These are phyloP conservation scores for Bombus soroeensis DNA, from an alignment of 1,140 invertebrate genomes.

Conservation along the genomic window DNA sequence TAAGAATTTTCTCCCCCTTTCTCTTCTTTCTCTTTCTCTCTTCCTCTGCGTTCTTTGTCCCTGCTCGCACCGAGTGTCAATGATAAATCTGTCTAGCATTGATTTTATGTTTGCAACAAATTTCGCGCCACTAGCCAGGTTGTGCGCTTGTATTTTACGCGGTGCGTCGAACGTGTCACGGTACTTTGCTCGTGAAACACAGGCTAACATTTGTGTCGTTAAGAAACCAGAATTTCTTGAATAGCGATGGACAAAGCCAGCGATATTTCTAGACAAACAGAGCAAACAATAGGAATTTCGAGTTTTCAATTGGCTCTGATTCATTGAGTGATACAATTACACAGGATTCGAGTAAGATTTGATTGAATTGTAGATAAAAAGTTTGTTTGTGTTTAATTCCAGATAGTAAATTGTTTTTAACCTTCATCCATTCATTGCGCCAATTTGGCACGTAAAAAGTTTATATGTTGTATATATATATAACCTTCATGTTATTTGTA, in stretches of 20 bases:
- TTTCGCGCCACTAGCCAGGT: background rate
- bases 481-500: no score
- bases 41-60: background rate
- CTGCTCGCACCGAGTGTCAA: background rate
- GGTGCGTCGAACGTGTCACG: background rate
- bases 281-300: background rate
- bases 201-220: background rate
- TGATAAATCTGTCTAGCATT: conserved; percentile 16
- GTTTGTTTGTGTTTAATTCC: no score
- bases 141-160: background rate
- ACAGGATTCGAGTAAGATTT: no score
- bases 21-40: background rate
- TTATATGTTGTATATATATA: no score
- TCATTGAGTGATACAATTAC: background rate
- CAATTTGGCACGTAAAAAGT: no score
- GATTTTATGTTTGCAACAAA: conserved; percentile 35
- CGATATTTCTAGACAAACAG: background rate
- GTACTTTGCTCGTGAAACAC: background rate
- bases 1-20: background rate
- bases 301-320: background rate
- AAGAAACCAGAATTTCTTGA: conserved; percentile 22
- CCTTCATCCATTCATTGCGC: no score
- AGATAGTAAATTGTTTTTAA: no score
- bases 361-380: no score
- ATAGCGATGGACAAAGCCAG: background rate